Percentiles rank a stretch among this genome's conserved stretches.
phyloP scores from a whole-genome alignment of 1,140 invertebrate species.

The Macrosteles quadrilineatus region DNA sequence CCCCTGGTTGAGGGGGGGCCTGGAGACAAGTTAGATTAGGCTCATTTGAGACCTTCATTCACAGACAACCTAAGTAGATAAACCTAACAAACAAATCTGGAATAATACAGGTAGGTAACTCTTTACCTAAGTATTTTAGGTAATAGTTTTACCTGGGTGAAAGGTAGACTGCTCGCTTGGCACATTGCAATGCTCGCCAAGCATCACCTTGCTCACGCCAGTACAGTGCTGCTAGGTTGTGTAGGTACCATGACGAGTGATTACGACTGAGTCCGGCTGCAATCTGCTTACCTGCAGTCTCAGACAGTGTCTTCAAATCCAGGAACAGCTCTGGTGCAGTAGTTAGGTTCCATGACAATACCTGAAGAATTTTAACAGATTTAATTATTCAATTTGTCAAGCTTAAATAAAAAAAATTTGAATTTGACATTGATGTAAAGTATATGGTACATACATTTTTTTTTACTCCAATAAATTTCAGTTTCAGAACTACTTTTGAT shows the following conservation, averaged over 20 bases:
- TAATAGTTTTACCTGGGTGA: constrained; percentile 64
- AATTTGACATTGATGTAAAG: too few relatives aligned
- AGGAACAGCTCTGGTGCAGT: constrained; percentile 67
- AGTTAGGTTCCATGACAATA: constrained; percentile 65
- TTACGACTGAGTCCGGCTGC: constrained; percentile 67
- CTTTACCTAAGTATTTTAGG: too few relatives aligned
- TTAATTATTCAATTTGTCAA: constrained; percentile 16
- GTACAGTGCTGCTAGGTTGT: constrained; percentile 82
- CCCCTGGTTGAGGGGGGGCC: too few relatives aligned
- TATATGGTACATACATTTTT: too few relatives aligned
- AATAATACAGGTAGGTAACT: too few relatives aligned
- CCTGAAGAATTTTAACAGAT: constrained; percentile 49
- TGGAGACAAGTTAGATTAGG: too few relatives aligned
- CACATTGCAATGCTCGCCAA: constrained; percentile 77
- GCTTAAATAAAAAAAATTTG: neutral
- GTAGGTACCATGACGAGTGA: constrained; percentile 78
- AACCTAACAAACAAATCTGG: too few relatives aligned
- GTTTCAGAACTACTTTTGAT: too few relatives aligned
- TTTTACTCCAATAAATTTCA: too few relatives aligned
- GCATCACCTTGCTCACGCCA: constrained; percentile 82
- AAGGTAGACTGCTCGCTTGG: constrained; percentile 73
- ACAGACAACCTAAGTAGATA: too few relatives aligned
- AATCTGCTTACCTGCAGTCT: constrained; percentile 61
- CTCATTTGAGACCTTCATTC: too few relatives aligned
- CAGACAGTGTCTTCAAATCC: constrained; percentile 56